Evolutionary conservation across 1,140 invertebrate genomes (phyloP), one percentile per base, ranked within the genome.

Genomic region (Cyrtorhinus lividipennis): DNA sequence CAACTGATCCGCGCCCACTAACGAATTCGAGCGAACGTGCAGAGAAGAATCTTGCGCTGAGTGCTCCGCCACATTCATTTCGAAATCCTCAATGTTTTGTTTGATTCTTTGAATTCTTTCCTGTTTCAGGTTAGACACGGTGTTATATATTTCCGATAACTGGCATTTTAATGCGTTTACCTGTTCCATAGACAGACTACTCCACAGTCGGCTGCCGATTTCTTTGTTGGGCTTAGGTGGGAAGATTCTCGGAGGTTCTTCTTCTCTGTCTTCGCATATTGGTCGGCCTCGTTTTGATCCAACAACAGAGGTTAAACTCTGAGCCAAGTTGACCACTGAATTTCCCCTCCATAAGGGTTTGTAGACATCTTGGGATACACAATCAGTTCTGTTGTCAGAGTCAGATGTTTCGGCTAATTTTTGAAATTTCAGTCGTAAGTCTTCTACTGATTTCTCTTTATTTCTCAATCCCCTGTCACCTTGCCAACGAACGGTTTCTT

Each of bases 361-460:
- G 66, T 88, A 87, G 0, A 78, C 77, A 67, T 88, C 86, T 69
- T 80, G 82, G 1, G 53, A 64, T 13, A 38, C 13, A 22, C 72
- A 71, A 10, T 77, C 72, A 23, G 82, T 81, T 59, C 73, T 70
- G 25, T 69, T 69, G 56, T 68, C 73, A 0, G 67, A 68, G 56
- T 76, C 73, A 25, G 75, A 74, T 67, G 79, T 77, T 59, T 76
- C 73, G 2, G 73, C 70, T 1, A 82, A 72, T 70, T 78, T 80
- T 68, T 80, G 77, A 67, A 89, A 88, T 66, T 83, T 80, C 65
- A 85, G 81, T 62, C 83, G 81, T 22, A 95, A 78, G 74, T 93
- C 85, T 72, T 89, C 86, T 0, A 94, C 87, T 0, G 89, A 92
- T 70, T 88, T 86, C 70, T 92, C 87, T 72, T 89, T 91, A 45